These are phyloP conservation scores for Eretmocerus hayati DNA, from an alignment of 2,888 invertebrate species.

Conservation along the genomic window DNA sequence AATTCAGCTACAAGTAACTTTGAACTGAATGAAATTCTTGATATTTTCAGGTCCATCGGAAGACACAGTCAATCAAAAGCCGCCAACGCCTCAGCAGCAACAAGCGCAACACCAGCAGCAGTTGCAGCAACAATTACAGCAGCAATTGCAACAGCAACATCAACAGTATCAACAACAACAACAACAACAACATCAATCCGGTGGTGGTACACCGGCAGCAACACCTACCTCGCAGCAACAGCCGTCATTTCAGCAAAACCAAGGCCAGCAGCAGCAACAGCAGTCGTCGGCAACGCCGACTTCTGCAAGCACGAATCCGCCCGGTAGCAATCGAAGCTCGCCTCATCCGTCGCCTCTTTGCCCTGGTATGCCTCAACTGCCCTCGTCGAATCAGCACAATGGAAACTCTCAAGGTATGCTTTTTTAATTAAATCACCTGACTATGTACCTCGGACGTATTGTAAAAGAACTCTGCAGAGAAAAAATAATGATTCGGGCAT, in stretches of 20 bases:
- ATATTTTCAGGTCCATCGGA: constrained; percentile 31
- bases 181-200: constrained; percentile 26
- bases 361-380: constrained; percentile 37
- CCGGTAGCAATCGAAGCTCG: constrained; percentile 40
- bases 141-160: constrained; percentile 50
- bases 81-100: constrained; percentile 43
- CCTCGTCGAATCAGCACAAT: constrained; percentile 28
- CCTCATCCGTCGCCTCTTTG: constrained; percentile 43
- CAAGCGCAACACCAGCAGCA: constrained; percentile 56
- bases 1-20: too few species aligned
- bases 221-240: constrained; percentile 34
- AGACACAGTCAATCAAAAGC: constrained; percentile 41
- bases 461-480: too few species aligned
- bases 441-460: too few species aligned
- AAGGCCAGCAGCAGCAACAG: constrained; percentile 21
- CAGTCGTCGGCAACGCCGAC: constrained; percentile 34
- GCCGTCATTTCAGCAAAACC: constrained; percentile 17
- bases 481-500: too few species aligned
- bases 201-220: constrained; percentile 38
- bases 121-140: constrained; percentile 40
- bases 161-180: constrained; percentile 35
- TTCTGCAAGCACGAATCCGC: constrained; percentile 37
- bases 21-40: too few species aligned
- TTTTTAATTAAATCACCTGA: too few species aligned
- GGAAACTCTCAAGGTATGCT: constrained; percentile 42